phyloP scores from a whole-genome alignment of 1,140 invertebrate genomes.

The Drosophila lacertosa region DNA sequence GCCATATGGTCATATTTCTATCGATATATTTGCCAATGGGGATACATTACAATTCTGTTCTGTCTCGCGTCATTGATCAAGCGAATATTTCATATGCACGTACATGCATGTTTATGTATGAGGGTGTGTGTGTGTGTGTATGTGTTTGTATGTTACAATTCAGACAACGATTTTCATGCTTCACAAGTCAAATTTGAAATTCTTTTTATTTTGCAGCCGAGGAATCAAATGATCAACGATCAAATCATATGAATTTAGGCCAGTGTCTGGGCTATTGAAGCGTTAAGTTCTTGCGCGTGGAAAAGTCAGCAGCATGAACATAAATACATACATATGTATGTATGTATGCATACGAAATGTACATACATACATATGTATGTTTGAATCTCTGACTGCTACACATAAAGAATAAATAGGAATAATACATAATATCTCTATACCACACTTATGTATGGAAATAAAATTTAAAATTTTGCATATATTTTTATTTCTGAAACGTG shows the following conservation, averaged over 20 bases:
- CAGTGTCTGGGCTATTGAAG: slow-evolving; percentile 28
- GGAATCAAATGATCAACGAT: slow-evolving; percentile 19
- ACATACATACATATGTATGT: neutral
- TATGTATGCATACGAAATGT: slow-evolving; percentile 1
- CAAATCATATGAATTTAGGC: slow-evolving; percentile 19
- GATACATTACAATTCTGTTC: slow-evolving; percentile 28
- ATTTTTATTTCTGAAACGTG: slow-evolving; percentile 37
- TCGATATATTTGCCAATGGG: slow-evolving; percentile 11
- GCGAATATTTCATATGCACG: slow-evolving; percentile 10
- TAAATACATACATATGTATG: neutral
- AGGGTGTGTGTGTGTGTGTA: no score
- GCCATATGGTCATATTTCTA: neutral
- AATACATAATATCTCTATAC: slow-evolving; percentile 12
- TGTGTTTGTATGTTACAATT: slow-evolving; percentile 23
- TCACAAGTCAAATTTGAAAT: slow-evolving; percentile 48
- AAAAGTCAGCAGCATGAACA: neutral
- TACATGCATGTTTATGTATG: slow-evolving; percentile 7
- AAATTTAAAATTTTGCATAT: slow-evolving; percentile 33
- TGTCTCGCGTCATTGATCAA: slow-evolving; percentile 54
- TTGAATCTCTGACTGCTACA: neutral
- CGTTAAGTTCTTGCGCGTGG: slow-evolving; percentile 10
- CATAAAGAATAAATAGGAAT: slow-evolving; percentile 4
- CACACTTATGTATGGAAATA: slow-evolving; percentile 13
- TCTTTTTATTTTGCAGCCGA: slow-evolving; percentile 21
- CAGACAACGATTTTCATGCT: slow-evolving; percentile 47